Evolutionary conservation across 2,113 vertebrate genomes (phyloP).

Genomic region (Trematomus loennbergii): DNA sequence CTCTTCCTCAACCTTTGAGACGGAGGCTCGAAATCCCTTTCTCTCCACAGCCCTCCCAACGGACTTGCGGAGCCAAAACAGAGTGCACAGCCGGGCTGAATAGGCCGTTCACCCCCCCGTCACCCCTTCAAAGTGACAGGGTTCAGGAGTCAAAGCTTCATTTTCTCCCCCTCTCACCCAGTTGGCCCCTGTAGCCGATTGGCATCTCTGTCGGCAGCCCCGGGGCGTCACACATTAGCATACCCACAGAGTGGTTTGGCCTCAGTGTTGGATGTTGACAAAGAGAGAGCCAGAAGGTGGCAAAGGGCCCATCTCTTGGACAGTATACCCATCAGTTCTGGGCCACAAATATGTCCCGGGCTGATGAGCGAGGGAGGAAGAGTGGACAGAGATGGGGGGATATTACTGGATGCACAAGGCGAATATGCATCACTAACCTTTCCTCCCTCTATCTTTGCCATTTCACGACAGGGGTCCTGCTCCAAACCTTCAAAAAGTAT

Average conservation of each 20-base stretch:
- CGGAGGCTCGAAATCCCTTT: constrained; percentile 16
- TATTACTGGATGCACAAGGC: constrained; percentile 16
- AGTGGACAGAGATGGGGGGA: background rate
- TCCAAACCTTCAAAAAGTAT: constrained; percentile 40
- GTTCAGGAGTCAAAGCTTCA: constrained; percentile 56
- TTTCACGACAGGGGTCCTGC: constrained; percentile 47
- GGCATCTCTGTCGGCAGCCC: constrained; percentile 59
- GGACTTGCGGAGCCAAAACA: constrained; percentile 22
- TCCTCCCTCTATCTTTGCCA: constrained; percentile 36
- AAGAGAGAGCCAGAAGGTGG: constrained; percentile 63
- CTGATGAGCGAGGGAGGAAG: constrained; percentile 14
- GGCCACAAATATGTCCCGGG: constrained; percentile 59
- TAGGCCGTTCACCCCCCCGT: constrained; percentile 47
- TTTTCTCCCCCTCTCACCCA: constrained; percentile 37
- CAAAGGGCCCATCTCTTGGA: constrained; percentile 52
- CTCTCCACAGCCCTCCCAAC: background rate
- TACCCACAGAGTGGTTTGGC: constrained; percentile 58
- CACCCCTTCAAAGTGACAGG: constrained; percentile 58
- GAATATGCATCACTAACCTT: constrained; percentile 37
- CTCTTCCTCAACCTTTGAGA: constrained; percentile 22
- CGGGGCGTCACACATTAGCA: constrained; percentile 65
- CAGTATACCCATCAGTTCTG: constrained; percentile 54
- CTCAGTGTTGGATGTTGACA: constrained; percentile 57
- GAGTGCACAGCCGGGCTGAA: constrained; percentile 26
- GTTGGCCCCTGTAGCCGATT: constrained; percentile 46